Evolutionary conservation across 2,888 invertebrate species (phyloP).

Genomic region (Gryllus longicercus): DNA sequence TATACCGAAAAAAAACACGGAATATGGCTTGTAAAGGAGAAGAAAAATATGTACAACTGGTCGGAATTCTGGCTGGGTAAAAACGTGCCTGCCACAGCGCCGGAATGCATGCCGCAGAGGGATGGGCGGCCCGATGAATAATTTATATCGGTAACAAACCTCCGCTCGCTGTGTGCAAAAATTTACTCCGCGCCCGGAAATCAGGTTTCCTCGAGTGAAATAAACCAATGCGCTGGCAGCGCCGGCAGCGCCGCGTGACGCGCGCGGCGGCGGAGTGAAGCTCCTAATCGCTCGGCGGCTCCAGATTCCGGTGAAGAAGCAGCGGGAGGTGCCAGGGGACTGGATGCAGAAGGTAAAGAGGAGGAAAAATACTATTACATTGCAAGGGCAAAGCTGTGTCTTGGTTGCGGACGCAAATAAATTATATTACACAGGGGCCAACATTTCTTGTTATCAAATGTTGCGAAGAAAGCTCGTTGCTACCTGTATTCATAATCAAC

Average conservation of each 20-base stretch:
- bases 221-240: background rate
- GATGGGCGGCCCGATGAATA: background rate
- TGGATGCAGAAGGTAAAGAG: too few species aligned
- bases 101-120: background rate
- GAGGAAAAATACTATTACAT: too few species aligned
- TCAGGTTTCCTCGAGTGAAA: background rate
- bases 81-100: background rate
- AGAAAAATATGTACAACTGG: background rate
- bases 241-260: too few species aligned
- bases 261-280: background rate
- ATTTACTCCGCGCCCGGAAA: constrained; percentile 6
- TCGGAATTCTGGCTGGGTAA: background rate
- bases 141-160: constrained; percentile 17
- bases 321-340: background rate
- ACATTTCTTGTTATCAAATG: too few species aligned
- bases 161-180: background rate
- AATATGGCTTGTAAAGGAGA: constrained; percentile 1
- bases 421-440: too few species aligned
- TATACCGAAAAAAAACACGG: background rate
- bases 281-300: background rate
- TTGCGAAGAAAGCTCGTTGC: too few species aligned
- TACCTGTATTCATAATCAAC: too few species aligned
- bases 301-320: background rate
- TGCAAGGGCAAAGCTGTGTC: too few species aligned
- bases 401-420: too few species aligned